Conservation (phyloP, 2,797 vertebrate species). For the Craterocephalus amniculus region DNA sequence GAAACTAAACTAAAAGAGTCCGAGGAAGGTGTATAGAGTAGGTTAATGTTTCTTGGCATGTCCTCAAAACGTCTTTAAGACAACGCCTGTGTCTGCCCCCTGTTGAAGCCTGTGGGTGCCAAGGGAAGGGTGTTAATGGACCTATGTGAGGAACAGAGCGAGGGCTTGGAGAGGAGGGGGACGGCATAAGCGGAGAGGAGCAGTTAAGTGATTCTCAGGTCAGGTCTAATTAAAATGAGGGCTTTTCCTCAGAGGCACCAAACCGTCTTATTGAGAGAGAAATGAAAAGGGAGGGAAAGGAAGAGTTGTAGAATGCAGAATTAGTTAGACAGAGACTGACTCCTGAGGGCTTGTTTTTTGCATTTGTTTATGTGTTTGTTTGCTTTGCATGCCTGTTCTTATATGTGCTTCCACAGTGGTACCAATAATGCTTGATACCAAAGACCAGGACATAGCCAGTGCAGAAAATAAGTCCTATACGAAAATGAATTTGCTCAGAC, state of each 20-base stretch:
- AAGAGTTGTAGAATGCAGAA: slow-evolving; percentile 64
- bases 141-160: slow-evolving; percentile 80
- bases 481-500: slow-evolving; percentile 37
- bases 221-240: slow-evolving; percentile 85
- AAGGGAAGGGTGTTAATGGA: slow-evolving; percentile 85
- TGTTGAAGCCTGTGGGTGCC: slow-evolving; percentile 79
- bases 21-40: slow-evolving; percentile 69
- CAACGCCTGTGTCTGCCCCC: slow-evolving; percentile 72
- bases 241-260: slow-evolving; percentile 80
- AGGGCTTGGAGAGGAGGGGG: slow-evolving; percentile 68
- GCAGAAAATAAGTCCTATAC: slow-evolving; percentile 43
- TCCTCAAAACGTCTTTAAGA: slow-evolving; percentile 81
- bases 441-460: slow-evolving; percentile 48
- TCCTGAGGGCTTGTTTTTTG: slow-evolving; percentile 63
- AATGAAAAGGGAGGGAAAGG: slow-evolving; percentile 69
- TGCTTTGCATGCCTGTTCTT: slow-evolving; percentile 52
- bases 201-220: slow-evolving; percentile 85
- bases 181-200: slow-evolving; percentile 67
- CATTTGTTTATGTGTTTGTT: slow-evolving; percentile 66
- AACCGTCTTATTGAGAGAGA: slow-evolving; percentile 73
- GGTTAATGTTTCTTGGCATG: slow-evolving; percentile 82
- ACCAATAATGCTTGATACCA: slow-evolving; percentile 42
- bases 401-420: slow-evolving; percentile 51
- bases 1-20: slow-evolving; percentile 62
- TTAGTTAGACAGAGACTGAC: slow-evolving; percentile 58